Evolutionary conservation across 2,888 invertebrate genomes (phyloP).

Genomic region (Athetis lepigone): DNA sequence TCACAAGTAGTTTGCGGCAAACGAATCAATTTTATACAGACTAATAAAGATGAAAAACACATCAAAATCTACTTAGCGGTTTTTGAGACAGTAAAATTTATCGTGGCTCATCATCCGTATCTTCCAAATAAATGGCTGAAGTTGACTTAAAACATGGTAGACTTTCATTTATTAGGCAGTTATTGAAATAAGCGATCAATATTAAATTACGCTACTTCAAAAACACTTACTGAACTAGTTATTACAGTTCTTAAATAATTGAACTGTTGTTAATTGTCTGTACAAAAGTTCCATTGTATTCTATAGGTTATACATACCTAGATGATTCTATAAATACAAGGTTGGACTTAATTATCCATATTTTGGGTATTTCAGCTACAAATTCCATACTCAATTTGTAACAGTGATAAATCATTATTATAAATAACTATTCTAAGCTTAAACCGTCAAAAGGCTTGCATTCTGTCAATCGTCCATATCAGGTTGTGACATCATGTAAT

Average conservation of each 20-base stretch:
- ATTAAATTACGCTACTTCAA: conserved; percentile 20
- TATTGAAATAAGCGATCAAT: conserved; percentile 7
- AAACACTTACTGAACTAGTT: conserved; percentile 13
- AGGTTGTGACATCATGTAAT: too few relatives aligned
- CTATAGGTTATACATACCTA: neutral
- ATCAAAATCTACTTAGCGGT: conserved; percentile 48
- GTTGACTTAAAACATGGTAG: neutral
- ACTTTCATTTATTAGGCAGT: conserved; percentile 5
- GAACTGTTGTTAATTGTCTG: conserved; percentile 1
- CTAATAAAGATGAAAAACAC: conserved; percentile 30
- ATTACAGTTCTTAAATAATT: conserved; percentile 1
- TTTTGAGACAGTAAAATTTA: conserved; percentile 20
- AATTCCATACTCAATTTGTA: conserved; percentile 8
- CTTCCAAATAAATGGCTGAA: conserved; percentile 14
- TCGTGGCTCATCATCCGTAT: neutral
- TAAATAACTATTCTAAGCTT: too few relatives aligned
- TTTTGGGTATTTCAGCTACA: conserved; percentile 3
- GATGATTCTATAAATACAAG: conserved; percentile 10
- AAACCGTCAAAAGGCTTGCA: too few relatives aligned
- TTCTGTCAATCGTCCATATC: too few relatives aligned
- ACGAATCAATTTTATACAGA: conserved; percentile 15
- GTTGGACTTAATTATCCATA: conserved; percentile 1
- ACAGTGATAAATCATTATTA: conserved; percentile 13
- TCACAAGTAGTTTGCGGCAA: conserved; percentile 2
- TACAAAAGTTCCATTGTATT: neutral